Evolutionary conservation across 2,888 invertebrate species (phyloP).

Genomic region (Alviniconcha strummeri): DNA sequence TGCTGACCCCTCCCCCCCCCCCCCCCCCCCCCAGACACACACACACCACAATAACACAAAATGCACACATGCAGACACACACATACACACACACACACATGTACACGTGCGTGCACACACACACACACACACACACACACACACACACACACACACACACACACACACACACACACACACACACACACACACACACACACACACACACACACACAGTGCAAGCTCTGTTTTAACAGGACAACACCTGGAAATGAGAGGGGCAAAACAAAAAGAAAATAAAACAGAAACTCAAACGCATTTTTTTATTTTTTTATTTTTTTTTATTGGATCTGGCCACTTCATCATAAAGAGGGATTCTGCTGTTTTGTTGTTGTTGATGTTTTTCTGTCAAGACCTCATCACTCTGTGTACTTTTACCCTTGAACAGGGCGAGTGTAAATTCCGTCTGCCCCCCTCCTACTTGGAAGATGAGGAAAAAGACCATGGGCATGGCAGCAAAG

Average conservation of each 20-base stretch:
- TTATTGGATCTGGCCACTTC: not conserved
- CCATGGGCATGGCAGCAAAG: too few relatives aligned
- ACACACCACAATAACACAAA: not conserved
- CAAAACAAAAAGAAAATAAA: too few relatives aligned
- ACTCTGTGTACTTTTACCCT: too few relatives aligned
- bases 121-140: not conserved
- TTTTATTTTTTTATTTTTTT: not conserved
- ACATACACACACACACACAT: not conserved
- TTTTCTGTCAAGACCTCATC: not conserved
- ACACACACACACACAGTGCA: not conserved
- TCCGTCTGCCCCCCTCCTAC: too few relatives aligned
- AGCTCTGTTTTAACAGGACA: too few relatives aligned
- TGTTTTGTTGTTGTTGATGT: not conserved
- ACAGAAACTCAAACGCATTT: not conserved
- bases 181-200: not conserved
- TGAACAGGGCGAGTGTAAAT: too few relatives aligned
- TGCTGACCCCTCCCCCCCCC: too few relatives aligned
- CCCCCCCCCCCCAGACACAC: too few relatives aligned
- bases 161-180: not conserved
- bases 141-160: not conserved
- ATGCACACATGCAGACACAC: not conserved
- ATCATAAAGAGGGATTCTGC: not conserved
- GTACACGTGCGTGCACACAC: not conserved
- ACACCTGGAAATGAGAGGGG: too few relatives aligned
- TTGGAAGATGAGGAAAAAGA: too few relatives aligned